Percentiles rank a stretch among this genome's conserved stretches.
Conservation (phyloP, 1,140 invertebrate species). For the Gonioctena quinquepunctata region DNA sequence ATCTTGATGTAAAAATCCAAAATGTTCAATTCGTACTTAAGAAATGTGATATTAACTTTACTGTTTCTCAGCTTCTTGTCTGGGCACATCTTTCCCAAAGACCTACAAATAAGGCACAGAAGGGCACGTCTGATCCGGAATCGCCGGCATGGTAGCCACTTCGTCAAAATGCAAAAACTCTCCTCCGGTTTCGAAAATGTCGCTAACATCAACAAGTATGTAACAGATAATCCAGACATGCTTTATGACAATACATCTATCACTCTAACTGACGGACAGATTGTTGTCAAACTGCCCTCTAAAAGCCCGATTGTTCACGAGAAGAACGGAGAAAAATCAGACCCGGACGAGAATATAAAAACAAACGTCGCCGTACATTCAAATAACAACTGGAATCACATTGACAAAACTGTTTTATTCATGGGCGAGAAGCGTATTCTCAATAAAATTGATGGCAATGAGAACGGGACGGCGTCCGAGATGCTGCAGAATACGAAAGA, state of each 20-base stretch:
- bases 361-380: slow-evolving; percentile 28
- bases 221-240: slow-evolving; percentile 15
- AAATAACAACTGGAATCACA: slow-evolving; percentile 34
- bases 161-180: slow-evolving; percentile 22
- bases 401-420: slow-evolving; percentile 38
- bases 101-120: slow-evolving; percentile 38
- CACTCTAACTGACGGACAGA: slow-evolving; percentile 23
- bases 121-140: slow-evolving; percentile 39
- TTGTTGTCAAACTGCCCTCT: slow-evolving; percentile 15
- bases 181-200: slow-evolving; percentile 15
- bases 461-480: slow-evolving; percentile 21
- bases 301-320: slow-evolving; percentile 14
- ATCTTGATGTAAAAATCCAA: neutral
- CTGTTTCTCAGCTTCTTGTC: slow-evolving; percentile 23
- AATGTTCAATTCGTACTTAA: slow-evolving; percentile 16
- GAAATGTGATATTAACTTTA: slow-evolving; percentile 20
- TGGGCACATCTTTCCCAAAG: slow-evolving; percentile 29
- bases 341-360: slow-evolving; percentile 32
- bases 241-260: slow-evolving; percentile 25
- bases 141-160: slow-evolving; percentile 34
- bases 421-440: slow-evolving; percentile 30
- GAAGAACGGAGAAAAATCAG: slow-evolving; percentile 13
- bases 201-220: slow-evolving; percentile 21
- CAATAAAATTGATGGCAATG: slow-evolving; percentile 19
- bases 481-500: slow-evolving; percentile 20